phyloP scores from a whole-genome alignment of 2,797 vertebrate species.

The Borostomias antarcticus region DNA sequence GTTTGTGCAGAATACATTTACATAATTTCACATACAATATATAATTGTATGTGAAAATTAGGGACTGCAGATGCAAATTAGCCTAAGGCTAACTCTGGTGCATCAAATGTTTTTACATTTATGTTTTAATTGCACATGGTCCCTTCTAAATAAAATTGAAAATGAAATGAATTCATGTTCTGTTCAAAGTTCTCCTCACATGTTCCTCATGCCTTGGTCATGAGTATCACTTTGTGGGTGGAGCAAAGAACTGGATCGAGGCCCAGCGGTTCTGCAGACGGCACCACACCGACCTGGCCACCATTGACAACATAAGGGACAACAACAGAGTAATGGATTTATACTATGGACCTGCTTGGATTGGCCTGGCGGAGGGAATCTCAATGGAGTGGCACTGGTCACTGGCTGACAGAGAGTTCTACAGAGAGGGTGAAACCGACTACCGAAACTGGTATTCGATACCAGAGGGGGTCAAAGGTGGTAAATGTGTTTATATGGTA shows the following conservation, averaged over 20 bases:
- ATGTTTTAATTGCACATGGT: too few species aligned
- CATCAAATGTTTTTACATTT: too few species aligned
- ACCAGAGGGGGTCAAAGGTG: background rate
- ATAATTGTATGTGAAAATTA: too few species aligned
- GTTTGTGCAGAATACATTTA: background rate
- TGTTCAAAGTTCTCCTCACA: background rate
- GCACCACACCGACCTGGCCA: background rate
- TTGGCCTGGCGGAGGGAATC: background rate
- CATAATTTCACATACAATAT: too few species aligned
- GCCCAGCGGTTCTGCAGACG: background rate
- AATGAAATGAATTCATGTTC: background rate
- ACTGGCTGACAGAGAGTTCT: background rate
- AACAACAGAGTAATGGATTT: background rate
- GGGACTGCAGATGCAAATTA: too few species aligned
- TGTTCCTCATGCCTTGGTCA: background rate
- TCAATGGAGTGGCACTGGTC: background rate
- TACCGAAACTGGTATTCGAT: slow-evolving; percentile 1
- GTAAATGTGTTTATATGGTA: background rate
- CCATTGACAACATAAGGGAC: background rate
- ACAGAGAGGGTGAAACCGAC: background rate
- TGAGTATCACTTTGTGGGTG: background rate
- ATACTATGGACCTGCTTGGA: background rate
- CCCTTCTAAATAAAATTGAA: too few species aligned
- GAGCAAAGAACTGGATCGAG: background rate
- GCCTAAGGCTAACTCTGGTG: too few species aligned